Conservation (phyloP, 2,888 invertebrate genomes). For the Megaustenia siamemsis region DNA sequence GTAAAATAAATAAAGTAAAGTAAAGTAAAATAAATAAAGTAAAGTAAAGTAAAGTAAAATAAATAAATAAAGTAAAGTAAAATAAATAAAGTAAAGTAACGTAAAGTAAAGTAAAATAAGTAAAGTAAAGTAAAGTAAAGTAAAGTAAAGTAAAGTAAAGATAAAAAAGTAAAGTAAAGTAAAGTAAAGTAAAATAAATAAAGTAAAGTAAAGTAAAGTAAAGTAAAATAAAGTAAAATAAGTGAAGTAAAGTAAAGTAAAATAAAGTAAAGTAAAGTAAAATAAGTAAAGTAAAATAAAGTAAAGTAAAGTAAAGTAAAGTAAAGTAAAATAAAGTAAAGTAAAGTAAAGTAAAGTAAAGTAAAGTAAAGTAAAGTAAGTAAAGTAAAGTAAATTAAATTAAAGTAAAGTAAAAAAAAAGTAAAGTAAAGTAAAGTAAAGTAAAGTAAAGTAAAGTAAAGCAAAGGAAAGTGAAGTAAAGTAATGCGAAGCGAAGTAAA, state of each 20-base stretch:
- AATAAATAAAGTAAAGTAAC: too few relatives aligned
- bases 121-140: not conserved
- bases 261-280: not conserved
- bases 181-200: too few relatives aligned
- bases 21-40: too few relatives aligned
- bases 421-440: not conserved
- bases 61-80: too few relatives aligned
- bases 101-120: slow-evolving; percentile 9
- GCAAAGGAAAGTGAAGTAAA: not conserved
- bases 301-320: slow-evolving; percentile 13
- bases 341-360: not conserved
- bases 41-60: too few relatives aligned
- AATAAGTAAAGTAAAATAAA: slow-evolving; percentile 10
- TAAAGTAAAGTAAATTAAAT: too few relatives aligned
- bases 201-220: not conserved
- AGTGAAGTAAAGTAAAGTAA: not conserved
- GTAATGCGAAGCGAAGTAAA: not conserved
- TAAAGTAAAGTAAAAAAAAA: not conserved
- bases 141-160: not conserved
- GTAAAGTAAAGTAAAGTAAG: too few relatives aligned
- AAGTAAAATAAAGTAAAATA: not conserved
- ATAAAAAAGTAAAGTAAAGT: not conserved
- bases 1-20: too few relatives aligned
- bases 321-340: slow-evolving; percentile 18
- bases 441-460: not conserved